These are phyloP conservation scores for Andrena haemorrhoa DNA, from an alignment of 2,888 invertebrate genomes.

Conservation along the genomic window DNA sequence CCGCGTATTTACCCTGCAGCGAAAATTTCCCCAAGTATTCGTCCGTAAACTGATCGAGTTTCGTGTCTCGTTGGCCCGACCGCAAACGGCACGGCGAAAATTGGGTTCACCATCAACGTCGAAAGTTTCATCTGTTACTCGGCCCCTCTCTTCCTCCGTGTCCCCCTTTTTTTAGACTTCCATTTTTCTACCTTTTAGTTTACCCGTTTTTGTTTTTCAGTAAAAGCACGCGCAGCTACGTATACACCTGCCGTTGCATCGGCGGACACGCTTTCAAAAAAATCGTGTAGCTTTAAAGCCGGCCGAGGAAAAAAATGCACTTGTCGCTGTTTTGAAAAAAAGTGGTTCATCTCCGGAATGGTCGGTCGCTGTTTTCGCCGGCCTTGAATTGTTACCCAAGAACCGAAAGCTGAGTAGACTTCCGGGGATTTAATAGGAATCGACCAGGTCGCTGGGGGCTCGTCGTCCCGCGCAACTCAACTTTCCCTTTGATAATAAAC, in stretches of 20 bases:
- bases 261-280: not conserved
- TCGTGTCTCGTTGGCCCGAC: not conserved
- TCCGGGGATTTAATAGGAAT: conserved; percentile 19
- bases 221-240: not conserved
- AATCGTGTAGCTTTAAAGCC: not conserved
- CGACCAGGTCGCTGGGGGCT: not conserved
- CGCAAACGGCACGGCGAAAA: conserved; percentile 3
- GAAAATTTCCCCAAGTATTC: conserved; percentile 8
- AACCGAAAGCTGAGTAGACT: conserved; percentile 8
- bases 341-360: conserved; percentile 20
- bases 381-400: not conserved
- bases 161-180: not conserved
- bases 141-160: not conserved
- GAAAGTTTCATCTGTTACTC: not conserved
- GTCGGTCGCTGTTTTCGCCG: not conserved
- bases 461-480: conserved; percentile 8
- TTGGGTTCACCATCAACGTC: not conserved
- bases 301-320: not conserved
- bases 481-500: conserved; percentile 21
- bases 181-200: not conserved
- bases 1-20: not conserved
- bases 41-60: not conserved
- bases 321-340: not conserved
- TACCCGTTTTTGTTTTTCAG: not conserved
- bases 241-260: not conserved